Base-by-base conservation (phyloP, 1,140 invertebrate species). In the Tachypleus tridentatus region DNA sequence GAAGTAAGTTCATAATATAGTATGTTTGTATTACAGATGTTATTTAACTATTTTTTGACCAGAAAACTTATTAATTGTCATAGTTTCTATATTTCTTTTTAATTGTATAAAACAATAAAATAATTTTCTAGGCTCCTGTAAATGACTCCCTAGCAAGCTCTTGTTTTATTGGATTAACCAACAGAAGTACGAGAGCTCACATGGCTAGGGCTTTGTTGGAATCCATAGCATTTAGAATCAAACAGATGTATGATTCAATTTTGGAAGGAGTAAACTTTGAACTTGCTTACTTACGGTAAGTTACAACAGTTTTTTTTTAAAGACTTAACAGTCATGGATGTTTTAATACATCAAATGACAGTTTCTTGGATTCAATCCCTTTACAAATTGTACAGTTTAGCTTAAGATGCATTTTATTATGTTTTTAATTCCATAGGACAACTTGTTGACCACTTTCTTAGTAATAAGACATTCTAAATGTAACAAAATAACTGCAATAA, bases 111-210 rank as follows among this genome's bases (percentile, higher is more conserved):
- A 49, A 29, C 56, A 11, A 62, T 10, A 51, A 10, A 60, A 11
- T 49, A 49, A 49, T 29, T 69, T 75, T 73, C 63, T 73, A 94
- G 87, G 87, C 89, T 1, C 93, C 93, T 3, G 84, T 93, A 64
- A 93, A 91, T 76, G 89, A 97, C 77, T 84, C 85, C 64, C 81
- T 80, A 11, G 91, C 91, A 3, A 85, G 86, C 3, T 82, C 87
- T 8, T 88, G 89, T 4, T 90, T 96, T 73, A 81, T 97, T 54
- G 93, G 93, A 0, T 77, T 97, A 64, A 91, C 85, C 70, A 83
- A 88, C 0, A 85, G 84, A 1, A 91, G 91, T 0, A 84, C 76
- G 3, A 87, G 85, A 70, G 82, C 82, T 11, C 91, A 97, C 71
- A 77, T 98, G 63, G 80, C 91, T 3, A 81, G 89, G 9, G 85